A percentile compares a stretch with the other conserved stretches of the same genome.
These are phyloP conservation scores for Aethes cnicana DNA, from an alignment of 2,888 invertebrate genomes.

Conservation along the genomic window DNA sequence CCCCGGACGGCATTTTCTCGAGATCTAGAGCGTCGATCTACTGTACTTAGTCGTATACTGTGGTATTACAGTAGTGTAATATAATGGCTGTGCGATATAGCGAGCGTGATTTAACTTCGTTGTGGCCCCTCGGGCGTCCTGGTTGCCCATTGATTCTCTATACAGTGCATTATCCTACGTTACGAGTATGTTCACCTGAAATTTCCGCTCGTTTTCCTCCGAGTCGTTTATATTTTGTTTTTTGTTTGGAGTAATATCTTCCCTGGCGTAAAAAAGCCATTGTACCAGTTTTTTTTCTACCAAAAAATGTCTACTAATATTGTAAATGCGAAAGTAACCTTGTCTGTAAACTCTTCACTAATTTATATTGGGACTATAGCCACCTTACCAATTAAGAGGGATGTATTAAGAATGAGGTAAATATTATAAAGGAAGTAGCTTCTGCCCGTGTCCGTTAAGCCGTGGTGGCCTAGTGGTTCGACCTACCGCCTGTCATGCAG, in stretches of 20 bases:
- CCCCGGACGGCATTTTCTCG: no score
- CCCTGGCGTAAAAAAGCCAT: not conserved
- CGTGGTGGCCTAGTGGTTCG: no score
- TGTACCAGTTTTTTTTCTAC: not conserved
- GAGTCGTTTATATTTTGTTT: not conserved
- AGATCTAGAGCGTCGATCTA: no score
- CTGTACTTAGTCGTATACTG: not conserved
- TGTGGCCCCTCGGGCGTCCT: constrained; percentile 26
- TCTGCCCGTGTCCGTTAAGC: no score
- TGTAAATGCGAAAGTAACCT: no score
- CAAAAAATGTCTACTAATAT: no score
- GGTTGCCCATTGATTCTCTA: constrained; percentile 36
- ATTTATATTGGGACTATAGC: no score
- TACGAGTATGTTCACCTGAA: constrained; percentile 1
- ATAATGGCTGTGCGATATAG: constrained; percentile 6
- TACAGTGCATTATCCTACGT: constrained; percentile 35
- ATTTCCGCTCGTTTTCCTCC: constrained; percentile 1
- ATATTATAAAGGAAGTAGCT: no score
- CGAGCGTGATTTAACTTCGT: constrained; percentile 33
- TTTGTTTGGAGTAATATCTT: not conserved
- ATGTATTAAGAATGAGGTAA: no score
- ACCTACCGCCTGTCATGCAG: no score
- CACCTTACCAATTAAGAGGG: no score
- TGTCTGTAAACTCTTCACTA: no score
- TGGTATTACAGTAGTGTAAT: not conserved